These are phyloP conservation scores for Ennomos quercinarius DNA, from an alignment of 2,888 invertebrate genomes.

Conservation along the genomic window DNA sequence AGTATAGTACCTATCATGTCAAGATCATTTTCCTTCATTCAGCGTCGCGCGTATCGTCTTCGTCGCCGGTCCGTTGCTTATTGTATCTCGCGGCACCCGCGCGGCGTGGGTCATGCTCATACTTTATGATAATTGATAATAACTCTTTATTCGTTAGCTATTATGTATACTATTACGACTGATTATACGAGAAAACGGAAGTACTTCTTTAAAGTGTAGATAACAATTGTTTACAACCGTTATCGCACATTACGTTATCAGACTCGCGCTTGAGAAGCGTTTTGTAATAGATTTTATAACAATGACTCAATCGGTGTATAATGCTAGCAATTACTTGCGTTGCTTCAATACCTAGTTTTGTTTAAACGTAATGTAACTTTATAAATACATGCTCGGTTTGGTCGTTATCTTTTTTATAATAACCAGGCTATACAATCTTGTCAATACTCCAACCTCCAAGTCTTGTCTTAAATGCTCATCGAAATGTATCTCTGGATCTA, in stretches of 20 bases:
- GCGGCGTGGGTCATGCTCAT: neutral
- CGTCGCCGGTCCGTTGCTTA: neutral
- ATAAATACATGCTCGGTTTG: too few relatives aligned
- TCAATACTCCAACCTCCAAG: too few relatives aligned
- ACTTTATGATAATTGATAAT: neutral
- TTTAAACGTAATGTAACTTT: too few relatives aligned
- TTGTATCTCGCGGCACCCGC: neutral
- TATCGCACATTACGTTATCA: slow-evolving; percentile 23
- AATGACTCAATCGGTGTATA: slow-evolving; percentile 19
- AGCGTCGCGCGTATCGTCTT: neutral
- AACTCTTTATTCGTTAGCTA: neutral
- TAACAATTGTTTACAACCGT: slow-evolving; percentile 27
- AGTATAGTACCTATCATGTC: too few relatives aligned
- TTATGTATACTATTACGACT: slow-evolving; percentile 9
- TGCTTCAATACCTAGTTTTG: too few relatives aligned
- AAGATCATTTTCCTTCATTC: too few relatives aligned
- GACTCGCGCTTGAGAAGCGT: slow-evolving; percentile 10
- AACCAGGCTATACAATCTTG: too few relatives aligned
- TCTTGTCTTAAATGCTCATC: too few relatives aligned
- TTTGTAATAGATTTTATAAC: slow-evolving; percentile 27
- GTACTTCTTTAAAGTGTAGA: slow-evolving; percentile 14
- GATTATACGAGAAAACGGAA: slow-evolving; percentile 20
- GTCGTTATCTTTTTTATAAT: too few relatives aligned
- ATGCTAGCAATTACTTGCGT: too few relatives aligned
- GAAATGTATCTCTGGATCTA: too few relatives aligned